These are phyloP conservation scores for Zoanthus sansibaricus DNA, from an alignment of 92 coral and sea anemone species.

Conservation along the genomic window DNA sequence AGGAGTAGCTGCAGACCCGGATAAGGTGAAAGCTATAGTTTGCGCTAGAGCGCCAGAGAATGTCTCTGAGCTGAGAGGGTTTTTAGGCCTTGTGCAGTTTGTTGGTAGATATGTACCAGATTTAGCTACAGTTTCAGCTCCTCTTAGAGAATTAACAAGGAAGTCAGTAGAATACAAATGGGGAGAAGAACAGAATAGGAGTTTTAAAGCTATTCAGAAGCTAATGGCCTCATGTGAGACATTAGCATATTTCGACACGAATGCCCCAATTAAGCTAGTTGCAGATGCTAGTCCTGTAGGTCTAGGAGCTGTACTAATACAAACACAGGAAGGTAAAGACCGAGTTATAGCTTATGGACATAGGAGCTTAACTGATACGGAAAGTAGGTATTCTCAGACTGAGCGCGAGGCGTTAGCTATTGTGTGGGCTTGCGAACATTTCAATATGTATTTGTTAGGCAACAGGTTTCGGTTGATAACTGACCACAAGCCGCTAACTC, in stretches of 20 bases:
- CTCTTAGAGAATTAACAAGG: not conserved
- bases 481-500: constrained; percentile 24
- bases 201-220: constrained; percentile 33
- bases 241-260: constrained; percentile 32
- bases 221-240: constrained; percentile 39
- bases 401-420: constrained; percentile 36
- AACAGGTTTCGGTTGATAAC: constrained; percentile 17
- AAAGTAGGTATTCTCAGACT: constrained; percentile 40
- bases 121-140: constrained; percentile 36
- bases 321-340: constrained; percentile 24
- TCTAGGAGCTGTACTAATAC: constrained; percentile 24
- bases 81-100: constrained; percentile 47
- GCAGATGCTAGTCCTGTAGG: constrained; percentile 45
- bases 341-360: constrained; percentile 38
- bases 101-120: constrained; percentile 49
- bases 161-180: constrained; percentile 33
- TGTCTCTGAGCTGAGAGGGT: constrained; percentile 36
- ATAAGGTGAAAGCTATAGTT: constrained; percentile 12
- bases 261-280: constrained; percentile 30
- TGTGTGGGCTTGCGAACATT: constrained; percentile 45
- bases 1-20: constrained; percentile 47
- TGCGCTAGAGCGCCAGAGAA: constrained; percentile 32
- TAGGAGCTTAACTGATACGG: constrained; percentile 33
- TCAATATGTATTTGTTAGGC: constrained; percentile 35
- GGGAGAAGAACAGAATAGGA: constrained; percentile 26